A percentile compares a stretch with the other conserved stretches of the same genome.
Evolutionary conservation across 2,113 vertebrate species (phyloP).

Genomic region (Rafetus swinhoei): DNA sequence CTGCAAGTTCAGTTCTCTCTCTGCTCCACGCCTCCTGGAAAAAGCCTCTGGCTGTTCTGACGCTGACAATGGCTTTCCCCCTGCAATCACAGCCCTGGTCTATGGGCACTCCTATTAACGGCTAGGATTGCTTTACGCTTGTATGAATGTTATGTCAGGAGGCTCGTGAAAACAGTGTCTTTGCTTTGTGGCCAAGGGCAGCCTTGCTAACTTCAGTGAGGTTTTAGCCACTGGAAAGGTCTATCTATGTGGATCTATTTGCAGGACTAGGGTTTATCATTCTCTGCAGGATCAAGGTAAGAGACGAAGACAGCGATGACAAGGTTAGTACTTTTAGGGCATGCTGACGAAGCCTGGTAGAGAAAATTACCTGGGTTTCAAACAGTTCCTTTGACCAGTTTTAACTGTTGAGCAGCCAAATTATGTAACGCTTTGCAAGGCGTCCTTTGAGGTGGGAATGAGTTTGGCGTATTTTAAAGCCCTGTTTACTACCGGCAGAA

Average conservation of each 20-base stretch:
- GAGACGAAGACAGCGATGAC: rapidly evolving
- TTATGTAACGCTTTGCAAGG: neutral
- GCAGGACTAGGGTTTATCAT: neutral
- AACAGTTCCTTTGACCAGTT: neutral
- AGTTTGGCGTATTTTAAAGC: neutral
- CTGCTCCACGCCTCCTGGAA: neutral
- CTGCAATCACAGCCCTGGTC: no score
- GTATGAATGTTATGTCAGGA: no score
- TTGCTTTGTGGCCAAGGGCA: neutral
- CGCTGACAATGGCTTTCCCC: neutral
- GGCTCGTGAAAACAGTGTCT: no score
- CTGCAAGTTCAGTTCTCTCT: neutral
- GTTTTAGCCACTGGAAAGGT: neutral
- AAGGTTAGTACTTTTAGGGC: rapidly evolving
- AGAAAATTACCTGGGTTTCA: rapidly evolving
- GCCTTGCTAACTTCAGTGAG: neutral
- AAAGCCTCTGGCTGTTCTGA: neutral
- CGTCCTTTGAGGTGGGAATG: rapidly evolving
- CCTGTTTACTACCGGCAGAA: rapidly evolving
- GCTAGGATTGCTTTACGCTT: no score
- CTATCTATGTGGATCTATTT: rapidly evolving
- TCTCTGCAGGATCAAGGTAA: rapidly evolving
- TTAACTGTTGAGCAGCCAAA: neutral
- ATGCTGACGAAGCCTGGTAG: neutral
- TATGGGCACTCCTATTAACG: no score